A percentile compares a stretch with the other conserved stretches of the same genome.
phyloP scores from a whole-genome alignment of 2,113 vertebrate genomes.

The Strix uralensis region DNA sequence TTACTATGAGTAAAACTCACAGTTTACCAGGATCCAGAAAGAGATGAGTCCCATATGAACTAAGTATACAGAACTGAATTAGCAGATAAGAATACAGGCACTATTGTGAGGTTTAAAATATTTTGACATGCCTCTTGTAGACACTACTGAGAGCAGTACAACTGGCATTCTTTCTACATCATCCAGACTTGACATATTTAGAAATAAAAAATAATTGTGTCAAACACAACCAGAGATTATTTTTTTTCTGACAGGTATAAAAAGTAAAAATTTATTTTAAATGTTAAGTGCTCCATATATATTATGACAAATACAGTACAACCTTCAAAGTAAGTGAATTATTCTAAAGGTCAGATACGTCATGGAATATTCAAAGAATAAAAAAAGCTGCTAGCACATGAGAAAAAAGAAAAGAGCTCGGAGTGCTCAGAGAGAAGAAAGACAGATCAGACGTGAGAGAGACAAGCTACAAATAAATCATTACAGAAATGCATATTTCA shows the following conservation, averaged over 20 bases:
- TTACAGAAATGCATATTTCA: not conserved
- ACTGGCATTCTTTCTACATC: not conserved
- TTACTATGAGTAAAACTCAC: not conserved
- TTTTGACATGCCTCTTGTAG: not conserved
- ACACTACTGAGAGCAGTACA: not conserved
- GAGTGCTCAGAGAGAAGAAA: not conserved
- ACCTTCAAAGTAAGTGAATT: not conserved
- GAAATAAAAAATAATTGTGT: not conserved
- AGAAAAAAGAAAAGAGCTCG: not conserved
- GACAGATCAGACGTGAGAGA: not conserved
- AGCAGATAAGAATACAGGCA: not conserved
- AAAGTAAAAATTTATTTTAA: not conserved
- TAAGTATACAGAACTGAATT: not conserved
- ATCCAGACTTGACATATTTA: not conserved
- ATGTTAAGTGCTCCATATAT: not conserved
- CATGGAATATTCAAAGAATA: not conserved
- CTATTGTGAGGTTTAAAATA: not conserved
- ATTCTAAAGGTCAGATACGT: constrained; percentile 4
- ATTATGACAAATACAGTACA: not conserved
- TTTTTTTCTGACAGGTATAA: not conserved
- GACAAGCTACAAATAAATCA: not conserved
- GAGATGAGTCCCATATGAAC: not conserved
- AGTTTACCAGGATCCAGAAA: not conserved
- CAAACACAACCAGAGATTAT: not conserved
- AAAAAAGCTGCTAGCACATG: not conserved